Evolutionary conservation across 2,888 invertebrate species (phyloP), one percentile per base, ranked within the genome.

Genomic region (Cheilosia soror): DNA sequence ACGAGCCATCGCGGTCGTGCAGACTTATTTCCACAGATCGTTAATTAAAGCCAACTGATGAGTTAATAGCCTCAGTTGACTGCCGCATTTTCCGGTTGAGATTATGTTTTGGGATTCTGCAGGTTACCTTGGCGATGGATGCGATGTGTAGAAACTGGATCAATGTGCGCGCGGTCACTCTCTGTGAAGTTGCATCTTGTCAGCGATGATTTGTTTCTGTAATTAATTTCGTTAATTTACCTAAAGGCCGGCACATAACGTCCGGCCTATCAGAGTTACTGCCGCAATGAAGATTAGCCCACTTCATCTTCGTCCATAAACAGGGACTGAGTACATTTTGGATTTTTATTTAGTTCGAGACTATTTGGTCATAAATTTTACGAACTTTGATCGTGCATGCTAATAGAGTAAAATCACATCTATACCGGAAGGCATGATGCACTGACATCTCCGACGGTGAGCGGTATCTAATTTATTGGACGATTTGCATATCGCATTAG

Each of bases 401-500:
- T 69, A 65, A 71, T 71, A 69, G 58, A 27, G 29, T 47, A 55
- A 65, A 49, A 49, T 47, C 44, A 42, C 78, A 33, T 68, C 57
- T 63, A 69, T 84, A 84, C 84, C 84, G 84, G 84, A 84, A 84
- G 84, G 49, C 79, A 71, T 57, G 55, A 69, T 55, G 65, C 60
- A 76, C 65, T 69, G 75, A 65, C 65, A 29, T 76, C 25, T 60
- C 75, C 47, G 47, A 47, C 44, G 68, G 57, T 27, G 49, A 84
- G 69, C 63, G 53, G 60, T 60, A 60, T 80, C 69, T 71, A 73
- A 84, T 84, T 84, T 79, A 84, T 79, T 79, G 79, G 63, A 51
- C 79, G 69, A 84, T 79, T 83, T 84, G 80, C 73, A 71, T 80
- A 84, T 84, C 84, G 80, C 84, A 84, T 84, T 84, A 84, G 84